Base-by-base conservation (phyloP, 2,113 vertebrate species). In the Gasterosteus nipponicus region DNA sequence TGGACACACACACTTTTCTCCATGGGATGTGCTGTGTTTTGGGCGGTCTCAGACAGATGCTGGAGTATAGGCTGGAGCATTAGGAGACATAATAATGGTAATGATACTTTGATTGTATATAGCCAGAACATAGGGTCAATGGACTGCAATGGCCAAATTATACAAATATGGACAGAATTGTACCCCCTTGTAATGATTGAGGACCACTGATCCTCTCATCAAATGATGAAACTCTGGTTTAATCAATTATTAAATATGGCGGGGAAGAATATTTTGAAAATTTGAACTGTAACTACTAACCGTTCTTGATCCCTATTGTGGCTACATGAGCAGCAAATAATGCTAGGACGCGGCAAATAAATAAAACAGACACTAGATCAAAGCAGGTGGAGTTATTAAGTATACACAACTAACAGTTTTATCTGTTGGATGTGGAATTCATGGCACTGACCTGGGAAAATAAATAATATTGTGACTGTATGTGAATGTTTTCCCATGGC, bases 141-240 rank as follows among this genome's bases (percentile, higher is more conserved):
- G 65, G 86, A 80, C 84, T 77, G 79, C 77, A 80, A 75, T 77
- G 74, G 73, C 72, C 84, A 85, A 87, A 90, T 80, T 85, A 74
- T 88, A 80, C 87, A 89, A 86, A 90, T 87, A 89, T 71, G 78
- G 63, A 62, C 58, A 31, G 65, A 86, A 89, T 88, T 82, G 86
- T 89, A 88, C 70, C 82, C 85, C 75, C 78, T 73, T 82, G 75
- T 87, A 81, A 88, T 77, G 73, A 85, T 75, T 61, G 49, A 79
- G 60, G 73, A 78, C 33, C 76, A 15, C 10, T 7, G 61, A 38
- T 64, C 22, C 51, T 61, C 2, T 0, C 47, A 33, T n/a, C 1
- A 3, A 46, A 12, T 38, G 16, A n/a, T 11, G 1, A 29, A 49
- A 35, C 9, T 39, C 1, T 26, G 31, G 35, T 49, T 73, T 69